These are phyloP conservation scores for Bombus breviceps DNA, from an alignment of 1,140 invertebrate genomes.

Conservation along the genomic window DNA sequence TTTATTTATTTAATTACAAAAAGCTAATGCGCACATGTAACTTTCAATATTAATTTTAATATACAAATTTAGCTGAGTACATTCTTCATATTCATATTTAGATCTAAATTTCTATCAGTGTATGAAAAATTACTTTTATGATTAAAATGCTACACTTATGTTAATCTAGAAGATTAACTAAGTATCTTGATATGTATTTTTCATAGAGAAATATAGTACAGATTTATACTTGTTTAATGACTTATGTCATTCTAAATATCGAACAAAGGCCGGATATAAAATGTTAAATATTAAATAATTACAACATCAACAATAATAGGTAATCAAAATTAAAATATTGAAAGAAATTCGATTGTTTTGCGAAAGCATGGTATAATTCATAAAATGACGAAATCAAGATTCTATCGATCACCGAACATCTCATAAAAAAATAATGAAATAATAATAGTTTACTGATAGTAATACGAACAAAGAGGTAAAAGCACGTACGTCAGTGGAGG, in stretches of 20 bases:
- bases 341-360: background rate
- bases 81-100: background rate
- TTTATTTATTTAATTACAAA: background rate
- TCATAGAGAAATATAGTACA: background rate
- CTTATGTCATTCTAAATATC: background rate
- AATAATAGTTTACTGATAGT: conserved; percentile 2
- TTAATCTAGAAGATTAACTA: background rate
- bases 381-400: background rate
- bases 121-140: background rate
- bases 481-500: background rate
- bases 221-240: background rate
- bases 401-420: conserved; percentile 17
- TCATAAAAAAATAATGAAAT: background rate
- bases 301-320: background rate
- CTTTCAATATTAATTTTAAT: background rate
- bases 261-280: background rate
- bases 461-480: background rate
- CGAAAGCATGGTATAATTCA: background rate
- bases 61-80: background rate
- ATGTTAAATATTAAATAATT: background rate
- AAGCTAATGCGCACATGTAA: background rate
- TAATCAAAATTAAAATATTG: background rate
- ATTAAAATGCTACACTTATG: background rate
- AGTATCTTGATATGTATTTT: background rate
- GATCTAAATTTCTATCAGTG: background rate